A percentile compares a stretch with the other conserved stretches of the same genome.
phyloP scores from a whole-genome alignment of 2,113 vertebrate species.

The Nycticryphes semicollaris region DNA sequence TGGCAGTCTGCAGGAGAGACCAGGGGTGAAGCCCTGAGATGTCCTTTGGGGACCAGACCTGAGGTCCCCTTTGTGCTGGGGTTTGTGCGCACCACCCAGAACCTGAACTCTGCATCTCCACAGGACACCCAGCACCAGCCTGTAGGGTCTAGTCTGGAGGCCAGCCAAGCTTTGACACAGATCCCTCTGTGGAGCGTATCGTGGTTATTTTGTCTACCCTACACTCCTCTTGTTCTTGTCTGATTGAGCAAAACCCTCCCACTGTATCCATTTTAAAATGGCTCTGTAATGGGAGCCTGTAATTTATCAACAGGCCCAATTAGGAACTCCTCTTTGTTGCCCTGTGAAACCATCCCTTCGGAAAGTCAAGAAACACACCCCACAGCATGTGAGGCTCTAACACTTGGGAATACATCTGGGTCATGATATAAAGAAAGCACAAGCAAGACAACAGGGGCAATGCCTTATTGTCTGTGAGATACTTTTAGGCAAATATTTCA shows the following conservation, averaged over 20 bases:
- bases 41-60: neutral
- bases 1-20: neutral
- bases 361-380: neutral
- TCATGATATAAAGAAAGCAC: neutral
- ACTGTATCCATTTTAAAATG: neutral
- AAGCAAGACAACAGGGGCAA: neutral
- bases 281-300: neutral
- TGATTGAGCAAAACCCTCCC: neutral
- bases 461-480: neutral
- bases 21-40: neutral
- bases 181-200: neutral
- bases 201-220: neutral
- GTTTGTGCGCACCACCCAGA: neutral
- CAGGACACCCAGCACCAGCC: neutral
- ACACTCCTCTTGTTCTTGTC: neutral
- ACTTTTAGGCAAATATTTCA: slow-evolving; percentile 56
- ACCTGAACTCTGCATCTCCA: neutral
- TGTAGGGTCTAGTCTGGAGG: neutral
- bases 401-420: neutral
- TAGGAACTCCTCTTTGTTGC: neutral
- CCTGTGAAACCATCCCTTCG: neutral
- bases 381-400: neutral
- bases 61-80: neutral
- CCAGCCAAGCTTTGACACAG: neutral
- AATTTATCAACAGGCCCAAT: neutral